Evolutionary conservation across 2,797 vertebrate genomes (phyloP).

Genomic region (Eulemur rubriventer): DNA sequence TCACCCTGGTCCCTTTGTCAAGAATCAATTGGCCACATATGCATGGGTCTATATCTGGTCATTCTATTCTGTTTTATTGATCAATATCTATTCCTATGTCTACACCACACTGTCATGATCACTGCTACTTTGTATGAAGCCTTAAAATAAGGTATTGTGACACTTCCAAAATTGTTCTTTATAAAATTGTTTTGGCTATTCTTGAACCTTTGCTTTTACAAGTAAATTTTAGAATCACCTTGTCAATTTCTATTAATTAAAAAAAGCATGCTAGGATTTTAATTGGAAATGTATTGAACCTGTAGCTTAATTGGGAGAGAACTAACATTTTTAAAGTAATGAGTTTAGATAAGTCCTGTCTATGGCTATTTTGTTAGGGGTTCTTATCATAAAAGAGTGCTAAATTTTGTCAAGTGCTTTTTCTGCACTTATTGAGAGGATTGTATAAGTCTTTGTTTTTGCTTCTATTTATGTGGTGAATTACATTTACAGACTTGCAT

Average conservation of each 20-base stretch:
- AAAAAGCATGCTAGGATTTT: not conserved
- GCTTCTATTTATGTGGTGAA: too few species aligned
- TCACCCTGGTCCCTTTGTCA: not conserved
- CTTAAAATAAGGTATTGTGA: not conserved
- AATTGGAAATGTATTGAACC: not conserved
- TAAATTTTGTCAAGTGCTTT: too few species aligned
- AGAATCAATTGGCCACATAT: not conserved
- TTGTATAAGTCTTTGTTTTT: too few species aligned
- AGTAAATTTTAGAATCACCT: not conserved
- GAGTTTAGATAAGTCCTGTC: too few species aligned
- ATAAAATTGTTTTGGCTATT: not conserved
- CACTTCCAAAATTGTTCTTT: not conserved
- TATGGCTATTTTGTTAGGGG: too few species aligned
- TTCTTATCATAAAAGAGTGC: too few species aligned
- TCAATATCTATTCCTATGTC: not conserved
- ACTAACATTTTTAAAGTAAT: not conserved
- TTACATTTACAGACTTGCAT: too few species aligned
- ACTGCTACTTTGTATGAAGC: not conserved
- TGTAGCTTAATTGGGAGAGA: not conserved
- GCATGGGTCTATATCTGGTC: not conserved
- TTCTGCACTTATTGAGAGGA: too few species aligned
- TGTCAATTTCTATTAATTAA: not conserved
- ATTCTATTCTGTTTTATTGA: not conserved
- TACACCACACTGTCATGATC: not conserved
- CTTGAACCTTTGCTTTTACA: not conserved